phyloP scores from a whole-genome alignment of 2,888 invertebrate genomes.

The Andrena praecox region DNA sequence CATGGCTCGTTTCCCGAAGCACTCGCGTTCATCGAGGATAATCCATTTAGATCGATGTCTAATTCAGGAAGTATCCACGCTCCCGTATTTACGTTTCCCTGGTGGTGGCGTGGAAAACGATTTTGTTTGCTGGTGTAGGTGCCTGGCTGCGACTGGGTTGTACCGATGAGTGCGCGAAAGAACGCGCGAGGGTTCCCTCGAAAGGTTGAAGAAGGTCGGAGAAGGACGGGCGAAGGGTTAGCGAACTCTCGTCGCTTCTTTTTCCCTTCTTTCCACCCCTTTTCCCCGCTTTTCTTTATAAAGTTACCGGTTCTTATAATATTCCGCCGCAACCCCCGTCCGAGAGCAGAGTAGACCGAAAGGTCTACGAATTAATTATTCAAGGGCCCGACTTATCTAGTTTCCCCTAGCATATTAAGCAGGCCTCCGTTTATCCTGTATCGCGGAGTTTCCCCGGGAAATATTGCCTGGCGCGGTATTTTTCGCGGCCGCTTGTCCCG shows the following conservation, averaged over 20 bases:
- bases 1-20: not conserved
- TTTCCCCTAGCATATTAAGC: conserved; percentile 14
- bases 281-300: not conserved
- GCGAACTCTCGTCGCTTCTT: conserved; percentile 44
- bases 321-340: not conserved
- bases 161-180: not conserved
- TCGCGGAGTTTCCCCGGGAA: conserved; percentile 12
- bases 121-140: conserved; percentile 7
- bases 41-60: conserved; percentile 41
- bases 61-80: conserved; percentile 23
- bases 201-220: conserved; percentile 29
- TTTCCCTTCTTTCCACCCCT: not conserved
- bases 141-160: not conserved
- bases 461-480: not conserved
- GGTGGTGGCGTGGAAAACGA: not conserved
- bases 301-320: conserved; percentile 1
- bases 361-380: conserved; percentile 36
- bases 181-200: conserved; percentile 12
- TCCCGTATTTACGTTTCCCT: conserved; percentile 17
- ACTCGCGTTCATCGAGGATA: conserved; percentile 17
- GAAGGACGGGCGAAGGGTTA: conserved; percentile 38
- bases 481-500: not conserved
- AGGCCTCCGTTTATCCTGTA: conserved; percentile 25
- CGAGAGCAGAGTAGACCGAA: not conserved
- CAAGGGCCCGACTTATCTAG: conserved; percentile 9